Conservation (phyloP, 2,113 vertebrate genomes). For the Hirundichthys speculiger region DNA sequence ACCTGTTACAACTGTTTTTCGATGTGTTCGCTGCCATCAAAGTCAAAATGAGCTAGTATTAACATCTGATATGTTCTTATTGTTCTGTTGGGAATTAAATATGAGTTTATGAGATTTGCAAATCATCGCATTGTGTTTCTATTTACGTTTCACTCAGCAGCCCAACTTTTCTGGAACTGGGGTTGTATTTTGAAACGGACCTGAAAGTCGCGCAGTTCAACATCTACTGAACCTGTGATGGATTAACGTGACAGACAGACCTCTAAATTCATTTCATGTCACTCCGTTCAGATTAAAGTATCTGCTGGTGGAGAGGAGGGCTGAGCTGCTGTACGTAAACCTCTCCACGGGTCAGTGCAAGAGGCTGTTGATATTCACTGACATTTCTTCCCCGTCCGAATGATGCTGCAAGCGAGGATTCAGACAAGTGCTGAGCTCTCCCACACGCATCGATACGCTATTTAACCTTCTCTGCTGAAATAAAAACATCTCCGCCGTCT, state of each 20-base stretch:
- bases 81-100: too few species aligned
- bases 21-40: too few species aligned
- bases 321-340: conserved; percentile 39
- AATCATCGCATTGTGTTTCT: too few species aligned
- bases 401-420: conserved; percentile 46
- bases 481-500: background rate
- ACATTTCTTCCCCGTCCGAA: conserved; percentile 58
- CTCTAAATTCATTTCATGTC: conserved; percentile 39
- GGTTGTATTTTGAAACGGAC: background rate
- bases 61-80: too few species aligned
- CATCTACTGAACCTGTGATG: background rate
- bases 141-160: too few species aligned
- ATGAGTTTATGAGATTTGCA: too few species aligned
- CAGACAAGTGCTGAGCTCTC: conserved; percentile 22
- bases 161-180: too few species aligned
- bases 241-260: background rate
- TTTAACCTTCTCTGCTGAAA: conserved; percentile 29
- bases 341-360: conserved; percentile 46
- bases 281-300: conserved; percentile 24
- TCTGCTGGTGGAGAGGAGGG: conserved; percentile 14
- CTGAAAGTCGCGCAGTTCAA: conserved; percentile 5
- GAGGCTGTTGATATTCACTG: conserved; percentile 50
- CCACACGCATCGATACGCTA: conserved; percentile 15
- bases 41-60: too few species aligned
- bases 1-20: too few species aligned